Base-by-base conservation (phyloP, 2,113 vertebrate species). In the Oryzias woworae region DNA sequence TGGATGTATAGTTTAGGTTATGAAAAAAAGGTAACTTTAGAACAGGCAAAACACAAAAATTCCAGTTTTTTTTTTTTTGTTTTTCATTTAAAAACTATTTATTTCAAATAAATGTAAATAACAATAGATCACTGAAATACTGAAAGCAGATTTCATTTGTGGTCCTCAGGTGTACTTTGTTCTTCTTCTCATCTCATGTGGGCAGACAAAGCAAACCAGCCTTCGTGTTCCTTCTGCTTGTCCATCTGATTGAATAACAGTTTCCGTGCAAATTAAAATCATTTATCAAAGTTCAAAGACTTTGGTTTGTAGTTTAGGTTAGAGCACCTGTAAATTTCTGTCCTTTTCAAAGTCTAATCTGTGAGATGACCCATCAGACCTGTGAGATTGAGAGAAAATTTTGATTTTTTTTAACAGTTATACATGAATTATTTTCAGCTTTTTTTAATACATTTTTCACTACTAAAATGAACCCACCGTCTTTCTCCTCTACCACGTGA, bases 191-290 rank as follows among this genome's bases (percentile, higher is more conserved):
- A 94, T 45, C 79, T 84, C 17, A 94, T 2, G 0, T 96, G 94
- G 59, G 88, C 74, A 20, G 94, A 93, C 77, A 95, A 71, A 2
- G 95, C 89, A 85, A 96, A 97, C 94, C 95, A 96, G 12, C 94
- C 93, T 46, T 90, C 94, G 84, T 89, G 46, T 15, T 47, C 90
- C 54, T 87, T 94, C 53, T 84, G 88, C 73, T 89, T 92, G 51
- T 93, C 92, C 65, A 64, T 78, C 94, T 97, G 88, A 55, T 56
- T 62, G 58, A 64, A 58, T 82, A 20, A 80, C 58, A 72, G 8
- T 49, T 3, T 36, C 2, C 8, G 1, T 31, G 54, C 7, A 43
- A 2, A 53, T 22, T 3, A 2, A 28, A 47, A 7, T 8, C 6
- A 36, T 7, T 46, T 50, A 17, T 2, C 60, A 0, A 54, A 53